Evolutionary conservation across 2,888 invertebrate genomes (phyloP).

Genomic region (Trissolcus brochymenae): DNA sequence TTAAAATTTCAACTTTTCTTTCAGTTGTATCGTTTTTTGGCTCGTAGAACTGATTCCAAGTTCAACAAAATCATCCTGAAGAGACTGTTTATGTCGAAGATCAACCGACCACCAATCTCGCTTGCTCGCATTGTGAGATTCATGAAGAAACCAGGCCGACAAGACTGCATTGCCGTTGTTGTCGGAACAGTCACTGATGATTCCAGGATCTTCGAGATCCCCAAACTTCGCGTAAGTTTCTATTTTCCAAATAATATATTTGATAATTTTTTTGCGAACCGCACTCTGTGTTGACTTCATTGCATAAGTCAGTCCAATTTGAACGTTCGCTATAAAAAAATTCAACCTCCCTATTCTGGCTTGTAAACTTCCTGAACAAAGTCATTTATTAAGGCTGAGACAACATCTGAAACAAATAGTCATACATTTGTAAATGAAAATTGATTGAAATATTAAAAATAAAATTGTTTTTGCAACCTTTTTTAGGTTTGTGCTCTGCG

Average conservation of each 20-base stretch:
- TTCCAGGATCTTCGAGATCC: slow-evolving; percentile 91
- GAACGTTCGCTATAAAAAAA: slow-evolving; percentile 71
- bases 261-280: slow-evolving; percentile 62
- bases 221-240: slow-evolving; percentile 86
- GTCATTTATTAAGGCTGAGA: slow-evolving; percentile 48
- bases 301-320: slow-evolving; percentile 70
- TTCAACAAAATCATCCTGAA: slow-evolving; percentile 97
- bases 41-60: slow-evolving; percentile 95
- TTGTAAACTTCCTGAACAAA: slow-evolving; percentile 33
- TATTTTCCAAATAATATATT: background rate
- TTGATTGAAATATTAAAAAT: too few relatives aligned
- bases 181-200: slow-evolving; percentile 98
- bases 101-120: slow-evolving; percentile 95
- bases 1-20: slow-evolving; percentile 23
- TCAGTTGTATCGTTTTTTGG: slow-evolving; percentile 97
- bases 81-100: slow-evolving; percentile 98
- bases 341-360: slow-evolving; percentile 71
- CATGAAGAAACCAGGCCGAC: slow-evolving; percentile 92
- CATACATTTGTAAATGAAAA: too few relatives aligned
- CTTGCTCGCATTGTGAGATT: slow-evolving; percentile 90
- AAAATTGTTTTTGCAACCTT: background rate
- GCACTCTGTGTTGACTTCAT: slow-evolving; percentile 73
- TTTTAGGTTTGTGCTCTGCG: slow-evolving; percentile 90
- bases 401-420: slow-evolving; percentile 60
- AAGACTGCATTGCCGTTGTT: slow-evolving; percentile 92